Evolutionary conservation across 92 coral and sea anemone species (phyloP), one percentile per base, ranked within the genome.

Genomic region (Porites evermanni): DNA sequence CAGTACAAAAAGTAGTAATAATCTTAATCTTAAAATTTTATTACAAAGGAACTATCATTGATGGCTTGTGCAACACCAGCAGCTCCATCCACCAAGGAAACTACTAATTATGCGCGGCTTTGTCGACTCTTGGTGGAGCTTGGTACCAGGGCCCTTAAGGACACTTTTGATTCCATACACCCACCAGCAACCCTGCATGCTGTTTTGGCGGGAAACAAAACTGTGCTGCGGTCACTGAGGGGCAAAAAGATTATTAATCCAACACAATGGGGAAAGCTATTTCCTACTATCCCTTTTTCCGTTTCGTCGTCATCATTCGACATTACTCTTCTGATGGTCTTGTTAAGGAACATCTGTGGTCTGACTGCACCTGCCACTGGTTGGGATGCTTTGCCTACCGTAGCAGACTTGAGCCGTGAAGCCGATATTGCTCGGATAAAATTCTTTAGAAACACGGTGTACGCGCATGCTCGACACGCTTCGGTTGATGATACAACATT

Each of bases 81-180:
- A 8, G 61, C 16, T 6, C 8, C 12, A 11, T 74, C 79, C 47
- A 21, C 20, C 3, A 75, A 56, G 29, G 79, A 75, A 21, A 56
- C 67, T 2, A 75, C 67, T 5, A 75, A 54, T 24, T 75, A 75
- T 20, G 51, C 67, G 1, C 79, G 79, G 4, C 17, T 75, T 12
- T 75, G 79, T 21, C 79, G 67, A 19, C 65, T 75, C 8, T 24
- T 75, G 13, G 79, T 75, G 20, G 79, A 75, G 23, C 47, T 75
- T 13, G 79, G 79, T 10, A 21, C 79, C 56, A 64, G 56, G 26
- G 79, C 59, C 56, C 53, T 75, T 0, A 24, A 20, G 7, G 66
- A 75, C 17, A 58, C 17, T 23, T 56, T 75, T 11, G 64, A 75
- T 38, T 23, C 56, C 56, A 24, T 75, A 1, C 44, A 58, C 12